Evolutionary conservation across 1,140 invertebrate species (phyloP).

Genomic region (Drosophila navojoa): DNA sequence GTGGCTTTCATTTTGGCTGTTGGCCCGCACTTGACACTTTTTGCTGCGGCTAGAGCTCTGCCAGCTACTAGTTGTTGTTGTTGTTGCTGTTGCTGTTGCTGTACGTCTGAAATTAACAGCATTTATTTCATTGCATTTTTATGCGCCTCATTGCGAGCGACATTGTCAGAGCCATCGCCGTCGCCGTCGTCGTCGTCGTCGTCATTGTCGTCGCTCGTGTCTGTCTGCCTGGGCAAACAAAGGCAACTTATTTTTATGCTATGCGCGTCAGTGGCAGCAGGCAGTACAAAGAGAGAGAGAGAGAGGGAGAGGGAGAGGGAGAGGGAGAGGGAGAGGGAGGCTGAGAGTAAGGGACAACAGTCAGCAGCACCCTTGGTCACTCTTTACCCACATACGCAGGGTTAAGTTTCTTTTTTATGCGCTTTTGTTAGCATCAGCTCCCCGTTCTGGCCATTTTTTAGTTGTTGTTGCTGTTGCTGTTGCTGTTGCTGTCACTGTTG

Average conservation of each 20-base stretch:
- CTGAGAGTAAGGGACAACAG: slow-evolving; percentile 12
- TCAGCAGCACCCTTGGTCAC: slow-evolving; percentile 8
- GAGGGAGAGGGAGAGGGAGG: slow-evolving; percentile 5
- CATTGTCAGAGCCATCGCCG: slow-evolving; percentile 15
- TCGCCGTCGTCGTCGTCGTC: background rate
- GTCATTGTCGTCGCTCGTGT: slow-evolving; percentile 23
- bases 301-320: background rate
- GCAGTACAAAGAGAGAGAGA: background rate
- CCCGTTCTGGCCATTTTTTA: slow-evolving; percentile 30
- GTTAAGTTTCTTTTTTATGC: slow-evolving; percentile 71
- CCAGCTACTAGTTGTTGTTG: slow-evolving; percentile 4
- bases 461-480: slow-evolving; percentile 15
- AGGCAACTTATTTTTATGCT: slow-evolving; percentile 78
- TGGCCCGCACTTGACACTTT: slow-evolving; percentile 54
- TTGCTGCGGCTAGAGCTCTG: slow-evolving; percentile 31
- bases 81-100: background rate
- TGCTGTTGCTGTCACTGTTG: slow-evolving; percentile 27
- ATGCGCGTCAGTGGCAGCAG: slow-evolving; percentile 65
- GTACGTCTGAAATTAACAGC: slow-evolving; percentile 75
- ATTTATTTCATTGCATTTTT: slow-evolving; percentile 74
- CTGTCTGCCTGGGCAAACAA: slow-evolving; percentile 52
- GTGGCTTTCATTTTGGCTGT: slow-evolving; percentile 54
- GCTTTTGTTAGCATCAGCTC: slow-evolving; percentile 72
- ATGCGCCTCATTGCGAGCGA: slow-evolving; percentile 48
- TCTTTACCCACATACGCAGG: slow-evolving; percentile 50